Percentiles rank a stretch among this genome's conserved stretches.
phyloP scores from a whole-genome alignment of 2,797 vertebrate genomes.

The Hyperoplus lanceolatus region DNA sequence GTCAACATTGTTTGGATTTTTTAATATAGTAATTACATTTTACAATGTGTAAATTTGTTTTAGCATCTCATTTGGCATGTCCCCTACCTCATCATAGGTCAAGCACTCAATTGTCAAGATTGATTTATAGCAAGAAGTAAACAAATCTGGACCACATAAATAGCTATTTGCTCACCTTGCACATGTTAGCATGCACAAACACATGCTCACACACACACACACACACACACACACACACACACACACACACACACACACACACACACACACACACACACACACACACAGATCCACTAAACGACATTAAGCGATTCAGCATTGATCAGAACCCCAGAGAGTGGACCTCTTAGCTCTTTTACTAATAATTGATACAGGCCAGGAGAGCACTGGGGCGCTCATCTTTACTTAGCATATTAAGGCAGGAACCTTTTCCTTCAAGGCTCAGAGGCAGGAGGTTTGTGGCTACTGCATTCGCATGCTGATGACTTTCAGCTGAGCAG shows the following conservation, averaged over 20 bases:
- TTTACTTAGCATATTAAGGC: slow-evolving; percentile 77
- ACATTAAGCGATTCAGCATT: slow-evolving; percentile 72
- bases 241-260: slow-evolving; percentile 20
- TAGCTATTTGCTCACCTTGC: neutral
- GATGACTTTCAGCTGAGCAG: slow-evolving; percentile 74
- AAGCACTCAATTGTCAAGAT: slow-evolving; percentile 3
- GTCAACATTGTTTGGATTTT: neutral
- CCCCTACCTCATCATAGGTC: neutral
- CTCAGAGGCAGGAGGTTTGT: slow-evolving; percentile 71
- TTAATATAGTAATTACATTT: neutral
- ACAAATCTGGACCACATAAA: slow-evolving; percentile 15
- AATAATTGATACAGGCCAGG: slow-evolving; percentile 75
- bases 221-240: slow-evolving; percentile 14
- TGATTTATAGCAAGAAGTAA: neutral
- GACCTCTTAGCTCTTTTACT: slow-evolving; percentile 69
- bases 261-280: neutral
- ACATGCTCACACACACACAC: slow-evolving; percentile 26
- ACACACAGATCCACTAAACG: slow-evolving; percentile 39
- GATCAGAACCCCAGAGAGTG: slow-evolving; percentile 71
- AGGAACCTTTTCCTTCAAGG: slow-evolving; percentile 70
- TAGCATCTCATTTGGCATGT: neutral
- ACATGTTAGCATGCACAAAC: slow-evolving; percentile 16
- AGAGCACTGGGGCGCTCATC: slow-evolving; percentile 64
- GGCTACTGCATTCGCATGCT: slow-evolving; percentile 64
- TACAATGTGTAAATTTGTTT: slow-evolving; percentile 3